Conservation (phyloP, 2,113 vertebrate species). For the Crotalus horridus region DNA sequence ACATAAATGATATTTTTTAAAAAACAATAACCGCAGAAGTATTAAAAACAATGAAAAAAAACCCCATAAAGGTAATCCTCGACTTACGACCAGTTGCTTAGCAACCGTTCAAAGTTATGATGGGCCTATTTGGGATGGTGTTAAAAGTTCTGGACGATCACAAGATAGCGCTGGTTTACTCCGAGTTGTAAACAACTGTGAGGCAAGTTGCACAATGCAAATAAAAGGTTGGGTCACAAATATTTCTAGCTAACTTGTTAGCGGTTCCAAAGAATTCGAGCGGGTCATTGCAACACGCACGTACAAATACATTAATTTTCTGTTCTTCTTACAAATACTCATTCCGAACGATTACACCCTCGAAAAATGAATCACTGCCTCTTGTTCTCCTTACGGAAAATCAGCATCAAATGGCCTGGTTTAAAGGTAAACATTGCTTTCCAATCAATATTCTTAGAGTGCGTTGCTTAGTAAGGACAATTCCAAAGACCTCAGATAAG, state of each 20-base stretch:
- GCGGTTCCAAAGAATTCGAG: not conserved
- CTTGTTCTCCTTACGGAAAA: not conserved
- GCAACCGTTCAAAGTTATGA: too few relatives aligned
- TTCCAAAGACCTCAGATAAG: slow-evolving; percentile 24
- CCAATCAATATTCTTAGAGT: slow-evolving; percentile 23
- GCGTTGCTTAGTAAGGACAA: slow-evolving; percentile 48
- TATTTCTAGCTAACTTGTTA: not conserved
- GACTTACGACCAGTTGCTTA: too few relatives aligned
- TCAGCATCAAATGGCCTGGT: slow-evolving; percentile 17
- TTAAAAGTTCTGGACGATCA: not conserved
- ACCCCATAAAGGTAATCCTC: too few relatives aligned
- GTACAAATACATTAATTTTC: not conserved
- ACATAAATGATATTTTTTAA: not conserved
- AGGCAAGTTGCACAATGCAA: not conserved
- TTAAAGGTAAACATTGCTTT: not conserved
- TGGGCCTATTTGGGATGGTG: too few relatives aligned
- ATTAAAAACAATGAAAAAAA: too few relatives aligned
- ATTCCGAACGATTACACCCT: slow-evolving; percentile 31
- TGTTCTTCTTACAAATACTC: not conserved
- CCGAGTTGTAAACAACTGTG: not conserved
- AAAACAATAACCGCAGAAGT: too few relatives aligned
- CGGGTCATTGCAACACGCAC: not conserved
- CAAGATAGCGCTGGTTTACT: not conserved
- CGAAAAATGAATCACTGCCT: not conserved
- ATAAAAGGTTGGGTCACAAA: not conserved